phyloP scores from a whole-genome alignment of 2,797 vertebrate species.

The Coregonus ussuriensis region DNA sequence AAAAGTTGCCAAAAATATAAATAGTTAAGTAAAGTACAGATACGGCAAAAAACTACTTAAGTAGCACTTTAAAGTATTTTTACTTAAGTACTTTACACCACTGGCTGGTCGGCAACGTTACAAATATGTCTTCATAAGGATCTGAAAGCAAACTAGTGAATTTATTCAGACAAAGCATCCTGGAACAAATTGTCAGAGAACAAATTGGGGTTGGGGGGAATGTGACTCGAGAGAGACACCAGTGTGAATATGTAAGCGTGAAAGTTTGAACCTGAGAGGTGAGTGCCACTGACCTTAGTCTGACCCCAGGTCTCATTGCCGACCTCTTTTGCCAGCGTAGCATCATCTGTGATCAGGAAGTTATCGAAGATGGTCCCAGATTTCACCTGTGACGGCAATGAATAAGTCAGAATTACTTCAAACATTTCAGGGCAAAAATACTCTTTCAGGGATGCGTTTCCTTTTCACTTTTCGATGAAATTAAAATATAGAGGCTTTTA shows the following conservation, averaged over 20 bases:
- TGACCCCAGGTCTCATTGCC: slow-evolving; percentile 80
- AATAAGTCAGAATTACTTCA: neutral
- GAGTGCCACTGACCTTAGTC: slow-evolving; percentile 73
- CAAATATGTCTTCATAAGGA: neutral
- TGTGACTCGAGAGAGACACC: no score
- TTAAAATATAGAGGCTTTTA: neutral
- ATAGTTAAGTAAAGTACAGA: no score
- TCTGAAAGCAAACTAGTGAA: neutral
- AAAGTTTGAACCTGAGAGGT: neutral
- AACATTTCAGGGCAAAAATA: neutral
- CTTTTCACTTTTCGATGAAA: neutral
- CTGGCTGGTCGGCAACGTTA: neutral
- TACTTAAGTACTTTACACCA: no score
- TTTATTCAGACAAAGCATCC: neutral
- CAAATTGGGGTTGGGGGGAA: no score
- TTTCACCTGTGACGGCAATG: slow-evolving; percentile 73
- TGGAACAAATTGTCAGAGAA: neutral
- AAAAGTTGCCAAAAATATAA: no score
- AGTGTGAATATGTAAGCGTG: neutral
- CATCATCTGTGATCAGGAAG: slow-evolving; percentile 81
- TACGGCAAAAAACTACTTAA: no score
- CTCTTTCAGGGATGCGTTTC: neutral
- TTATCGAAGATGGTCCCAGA: slow-evolving; percentile 87
- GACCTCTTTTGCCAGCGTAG: slow-evolving; percentile 80
- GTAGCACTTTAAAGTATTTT: no score